A percentile compares a stretch with the other conserved stretches of the same genome.
Evolutionary conservation across 92 coral and sea anemone species (phyloP).

Genomic region (Zoanthus gigantus): DNA sequence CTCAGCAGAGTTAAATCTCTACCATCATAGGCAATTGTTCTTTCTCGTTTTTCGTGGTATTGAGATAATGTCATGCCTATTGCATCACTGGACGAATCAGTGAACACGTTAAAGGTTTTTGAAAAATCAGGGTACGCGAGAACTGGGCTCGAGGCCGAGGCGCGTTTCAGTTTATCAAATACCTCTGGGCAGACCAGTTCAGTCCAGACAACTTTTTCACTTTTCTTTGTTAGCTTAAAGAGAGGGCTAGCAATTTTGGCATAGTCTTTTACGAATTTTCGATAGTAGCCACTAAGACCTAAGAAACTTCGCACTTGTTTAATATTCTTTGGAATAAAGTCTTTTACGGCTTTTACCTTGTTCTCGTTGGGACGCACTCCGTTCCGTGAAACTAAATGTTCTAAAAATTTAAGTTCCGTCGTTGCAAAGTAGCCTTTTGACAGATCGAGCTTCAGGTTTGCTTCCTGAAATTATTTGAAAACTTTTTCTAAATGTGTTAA

Average conservation of each 20-base stretch:
- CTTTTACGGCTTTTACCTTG: conserved; percentile 28
- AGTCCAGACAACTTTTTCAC: conserved; percentile 51
- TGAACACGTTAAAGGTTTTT: conserved; percentile 46
- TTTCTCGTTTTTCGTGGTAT: conserved; percentile 7
- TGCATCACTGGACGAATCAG: conserved; percentile 40
- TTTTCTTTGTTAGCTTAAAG: conserved; percentile 29
- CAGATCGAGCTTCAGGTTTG: conserved; percentile 52
- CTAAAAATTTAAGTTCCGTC: background rate
- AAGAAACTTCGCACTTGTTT: conserved; percentile 30
- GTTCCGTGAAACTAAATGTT: conserved; percentile 12
- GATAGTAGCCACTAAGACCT: conserved; percentile 27
- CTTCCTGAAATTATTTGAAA: conserved; percentile 40
- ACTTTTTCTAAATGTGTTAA: conserved; percentile 34
- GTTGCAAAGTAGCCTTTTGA: conserved; percentile 50
- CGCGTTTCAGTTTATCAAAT: conserved; percentile 42
- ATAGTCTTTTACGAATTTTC: conserved; percentile 37
- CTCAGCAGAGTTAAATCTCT: conserved; percentile 18
- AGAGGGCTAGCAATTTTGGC: conserved; percentile 43
- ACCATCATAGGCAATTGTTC: conserved; percentile 20
- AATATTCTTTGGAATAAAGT: conserved; percentile 32
- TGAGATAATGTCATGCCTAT: conserved; percentile 50
- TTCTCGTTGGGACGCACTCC: conserved; percentile 42
- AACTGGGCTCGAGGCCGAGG: conserved; percentile 36
- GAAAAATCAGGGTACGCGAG: conserved; percentile 46
- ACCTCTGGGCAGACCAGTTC: conserved; percentile 41